Evolutionary conservation across 2,888 invertebrate species (phyloP).

Genomic region (Agrotis segetum): DNA sequence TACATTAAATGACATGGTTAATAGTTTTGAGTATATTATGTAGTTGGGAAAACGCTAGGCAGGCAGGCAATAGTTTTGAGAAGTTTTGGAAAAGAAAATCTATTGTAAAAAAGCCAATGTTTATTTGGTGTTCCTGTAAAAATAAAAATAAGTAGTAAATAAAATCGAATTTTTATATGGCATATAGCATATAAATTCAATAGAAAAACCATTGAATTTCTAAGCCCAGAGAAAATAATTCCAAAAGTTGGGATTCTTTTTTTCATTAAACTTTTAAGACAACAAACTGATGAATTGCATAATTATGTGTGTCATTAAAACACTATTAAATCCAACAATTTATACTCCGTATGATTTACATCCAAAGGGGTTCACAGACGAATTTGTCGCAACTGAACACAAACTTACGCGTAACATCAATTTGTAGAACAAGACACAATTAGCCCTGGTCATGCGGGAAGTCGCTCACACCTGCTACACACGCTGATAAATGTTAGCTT

Average conservation of each 20-base stretch:
- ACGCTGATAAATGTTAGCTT: slow-evolving; percentile 31
- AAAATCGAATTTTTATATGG: too few species aligned
- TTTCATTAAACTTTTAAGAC: too few species aligned
- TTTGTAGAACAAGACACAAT: slow-evolving; percentile 86
- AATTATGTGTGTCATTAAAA: background rate
- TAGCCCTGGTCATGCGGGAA: slow-evolving; percentile 77
- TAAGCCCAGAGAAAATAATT: background rate
- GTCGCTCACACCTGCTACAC: slow-evolving; percentile 80
- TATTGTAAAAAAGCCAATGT: too few species aligned
- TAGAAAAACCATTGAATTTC: too few species aligned
- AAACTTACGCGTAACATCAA: slow-evolving; percentile 82
- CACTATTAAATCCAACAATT: background rate
- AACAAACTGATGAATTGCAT: background rate
- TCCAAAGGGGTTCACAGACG: slow-evolving; percentile 5
- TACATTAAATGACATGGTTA: background rate
- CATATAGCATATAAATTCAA: too few species aligned
- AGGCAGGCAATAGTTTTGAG: too few species aligned
- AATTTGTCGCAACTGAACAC: slow-evolving; percentile 63
- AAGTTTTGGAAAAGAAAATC: too few species aligned
- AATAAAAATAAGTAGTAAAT: too few species aligned
- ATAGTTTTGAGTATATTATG: background rate
- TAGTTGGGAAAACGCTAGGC: too few species aligned
- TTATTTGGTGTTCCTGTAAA: too few species aligned
- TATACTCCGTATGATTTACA: slow-evolving; percentile 3
- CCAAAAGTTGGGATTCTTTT: too few species aligned